Conservation (phyloP, 1,140 invertebrate species). For the Pararge aegeria region DNA sequence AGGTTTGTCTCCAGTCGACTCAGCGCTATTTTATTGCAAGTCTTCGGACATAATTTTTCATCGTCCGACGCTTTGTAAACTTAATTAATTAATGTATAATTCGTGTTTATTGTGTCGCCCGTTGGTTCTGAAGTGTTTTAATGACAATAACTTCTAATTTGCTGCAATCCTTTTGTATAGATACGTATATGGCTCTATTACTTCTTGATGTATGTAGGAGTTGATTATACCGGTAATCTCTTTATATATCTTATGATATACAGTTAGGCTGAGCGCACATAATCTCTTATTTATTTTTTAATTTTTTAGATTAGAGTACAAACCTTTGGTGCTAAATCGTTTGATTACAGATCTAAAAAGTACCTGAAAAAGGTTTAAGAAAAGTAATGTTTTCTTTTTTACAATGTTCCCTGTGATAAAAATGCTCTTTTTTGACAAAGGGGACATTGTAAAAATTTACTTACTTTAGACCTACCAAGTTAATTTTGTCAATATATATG, state of each 20-base stretch:
- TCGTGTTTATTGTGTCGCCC: constrained; percentile 39
- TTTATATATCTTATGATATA: background rate
- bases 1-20: no score
- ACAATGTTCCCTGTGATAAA: no score
- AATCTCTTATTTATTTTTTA: no score
- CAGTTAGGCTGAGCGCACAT: background rate
- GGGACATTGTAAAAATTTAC: no score
- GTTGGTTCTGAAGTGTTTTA: constrained; percentile 38
- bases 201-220: constrained; percentile 2
- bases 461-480: no score
- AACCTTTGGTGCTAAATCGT: no score
- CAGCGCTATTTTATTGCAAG: constrained; percentile 39
- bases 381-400: no score
- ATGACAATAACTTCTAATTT: constrained; percentile 65
- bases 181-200: constrained; percentile 16
- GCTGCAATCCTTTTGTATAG: constrained; percentile 39
- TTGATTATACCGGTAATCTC: background rate
- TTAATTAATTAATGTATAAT: constrained; percentile 31
- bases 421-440: no score
- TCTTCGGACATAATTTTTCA: constrained; percentile 30
- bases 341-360: no score
- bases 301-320: no score
- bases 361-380: no score
- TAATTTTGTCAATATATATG: no score
- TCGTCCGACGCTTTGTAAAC: constrained; percentile 7